Evolutionary conservation across 2,888 invertebrate genomes (phyloP).

Genomic region (Heteropelma amictum): DNA sequence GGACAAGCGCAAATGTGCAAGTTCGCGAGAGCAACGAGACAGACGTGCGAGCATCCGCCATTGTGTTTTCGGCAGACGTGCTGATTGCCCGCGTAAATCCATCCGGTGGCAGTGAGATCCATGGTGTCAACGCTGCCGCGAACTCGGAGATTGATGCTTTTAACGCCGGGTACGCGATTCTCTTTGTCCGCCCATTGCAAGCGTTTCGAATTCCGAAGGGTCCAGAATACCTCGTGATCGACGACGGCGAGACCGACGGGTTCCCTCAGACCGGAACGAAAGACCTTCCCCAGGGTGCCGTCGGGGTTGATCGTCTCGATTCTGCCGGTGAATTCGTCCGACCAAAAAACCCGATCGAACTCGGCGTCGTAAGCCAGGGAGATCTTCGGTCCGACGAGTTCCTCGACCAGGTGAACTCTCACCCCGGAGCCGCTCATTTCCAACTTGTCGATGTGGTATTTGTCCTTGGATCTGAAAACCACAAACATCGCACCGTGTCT

Average conservation of each 20-base stretch:
- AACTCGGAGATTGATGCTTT: constrained; percentile 74
- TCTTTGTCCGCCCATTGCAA: constrained; percentile 83
- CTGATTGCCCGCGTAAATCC: constrained; percentile 66
- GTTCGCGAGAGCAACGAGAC: constrained; percentile 79
- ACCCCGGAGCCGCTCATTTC: constrained; percentile 83
- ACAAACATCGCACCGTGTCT: constrained; percentile 77
- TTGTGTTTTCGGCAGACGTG: constrained; percentile 82
- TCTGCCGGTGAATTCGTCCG: constrained; percentile 83
- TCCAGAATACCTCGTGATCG: constrained; percentile 86
- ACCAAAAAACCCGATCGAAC: constrained; percentile 82
- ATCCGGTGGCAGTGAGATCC: constrained; percentile 79
- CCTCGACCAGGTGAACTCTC: constrained; percentile 76
- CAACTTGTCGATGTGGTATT: constrained; percentile 83
- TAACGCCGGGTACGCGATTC: constrained; percentile 70
- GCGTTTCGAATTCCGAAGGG: constrained; percentile 79
- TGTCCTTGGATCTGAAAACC: constrained; percentile 61
- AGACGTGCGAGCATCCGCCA: constrained; percentile 87
- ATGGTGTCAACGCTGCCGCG: constrained; percentile 71
- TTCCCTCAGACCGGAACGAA: constrained; percentile 71
- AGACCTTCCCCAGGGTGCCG: constrained; percentile 79
- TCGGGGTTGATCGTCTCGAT: constrained; percentile 84
- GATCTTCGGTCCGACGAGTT: constrained; percentile 79
- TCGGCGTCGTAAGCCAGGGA: constrained; percentile 80
- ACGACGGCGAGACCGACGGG: constrained; percentile 82
- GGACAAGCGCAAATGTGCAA: constrained; percentile 82